Evolutionary conservation across 37 sponge, comb jelly and placozoan species (phyloP), one percentile per base, ranked within the genome.

Genomic region (Chondrilla cf. caribensis): DNA sequence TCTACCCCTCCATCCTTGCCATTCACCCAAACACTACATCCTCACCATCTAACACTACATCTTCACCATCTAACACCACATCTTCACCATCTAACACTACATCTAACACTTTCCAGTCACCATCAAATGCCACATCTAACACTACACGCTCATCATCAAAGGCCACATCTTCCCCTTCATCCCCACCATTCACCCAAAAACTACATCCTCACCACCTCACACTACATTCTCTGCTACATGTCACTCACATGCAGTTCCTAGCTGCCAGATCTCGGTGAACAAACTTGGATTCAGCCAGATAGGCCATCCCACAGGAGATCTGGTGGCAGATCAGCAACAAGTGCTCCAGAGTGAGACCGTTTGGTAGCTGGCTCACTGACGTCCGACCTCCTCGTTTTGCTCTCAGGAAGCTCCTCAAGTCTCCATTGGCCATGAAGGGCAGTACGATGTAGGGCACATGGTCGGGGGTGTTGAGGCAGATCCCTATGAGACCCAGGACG

Each of bases 371-470:
- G 7, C 36, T 73, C 9, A 39, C 44, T 36, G 76, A 73, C 7
- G 76, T 73, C 76, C 76, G 44, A 3, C 76, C 76, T 41, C 41
- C 44, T 38, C 90, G 35, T 18, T 75, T 82, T 24, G 38, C 54
- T 35, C 39, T 77, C 21, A 84, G 64, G 78, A 59, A 84, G 2
- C 37, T 77, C 38, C 60, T 44, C 78, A 84, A 60, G 36, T 84
- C 85, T 38, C 85, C 85, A 31, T 84, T 84, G 78, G 65, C 78
- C 85, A 84, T 84, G 79, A 55, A 84, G 3, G 78, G 85, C 77
- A 84, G 78, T 19, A 84, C 60, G 32, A 84, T 84, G 85, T 73
- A 77, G 0, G 85, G 85, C 0, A 75, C 42, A 21, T 55, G 65
- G 7, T 84, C 78, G 22, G 58, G 65, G 59, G 85, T 80, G 43